phyloP scores from a whole-genome alignment of 2,888 invertebrate species.

The Sialis lutaria region DNA sequence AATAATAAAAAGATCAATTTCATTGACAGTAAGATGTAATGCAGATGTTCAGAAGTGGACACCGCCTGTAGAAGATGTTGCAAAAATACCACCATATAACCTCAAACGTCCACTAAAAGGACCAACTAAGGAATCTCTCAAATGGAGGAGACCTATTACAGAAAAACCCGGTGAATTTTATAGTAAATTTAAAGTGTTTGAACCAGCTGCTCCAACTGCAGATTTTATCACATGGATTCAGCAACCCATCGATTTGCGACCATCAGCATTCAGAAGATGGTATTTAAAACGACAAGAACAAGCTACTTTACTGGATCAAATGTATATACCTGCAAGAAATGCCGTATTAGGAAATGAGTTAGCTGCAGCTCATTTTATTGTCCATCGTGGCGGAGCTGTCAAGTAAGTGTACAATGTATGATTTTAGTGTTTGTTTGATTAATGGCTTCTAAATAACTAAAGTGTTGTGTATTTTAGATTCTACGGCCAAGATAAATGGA shows the following conservation, averaged over 20 bases:
- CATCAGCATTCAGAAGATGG: constrained; percentile 35
- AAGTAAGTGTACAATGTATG: constrained; percentile 25
- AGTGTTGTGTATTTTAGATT: constrained; percentile 22
- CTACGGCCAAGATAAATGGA: constrained; percentile 33
- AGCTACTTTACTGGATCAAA: constrained; percentile 38
- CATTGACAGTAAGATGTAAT: too few relatives aligned
- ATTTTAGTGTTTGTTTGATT: too few relatives aligned
- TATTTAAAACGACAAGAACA: constrained; percentile 30
- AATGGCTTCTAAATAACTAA: background rate
- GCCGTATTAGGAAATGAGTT: constrained; percentile 57
- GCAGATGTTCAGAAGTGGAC: too few relatives aligned
- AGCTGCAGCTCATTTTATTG: constrained; percentile 72
- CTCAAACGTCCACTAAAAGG: background rate
- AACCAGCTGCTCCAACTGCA: constrained; percentile 32
- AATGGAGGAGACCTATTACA: constrained; percentile 44
- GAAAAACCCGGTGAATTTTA: constrained; percentile 38
- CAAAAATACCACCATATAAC: too few relatives aligned
- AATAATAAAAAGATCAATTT: too few relatives aligned
- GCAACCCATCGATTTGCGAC: constrained; percentile 27
- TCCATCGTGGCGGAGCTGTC: constrained; percentile 55
- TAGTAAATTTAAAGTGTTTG: constrained; percentile 37
- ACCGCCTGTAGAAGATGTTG: too few relatives aligned
- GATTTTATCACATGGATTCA: constrained; percentile 28
- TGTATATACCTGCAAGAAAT: constrained; percentile 38
- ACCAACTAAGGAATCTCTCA: constrained; percentile 26